A percentile compares a stretch with the other conserved stretches of the same genome.
Conservation (phyloP, 2,888 invertebrate genomes). For the Anticlea derivata region DNA sequence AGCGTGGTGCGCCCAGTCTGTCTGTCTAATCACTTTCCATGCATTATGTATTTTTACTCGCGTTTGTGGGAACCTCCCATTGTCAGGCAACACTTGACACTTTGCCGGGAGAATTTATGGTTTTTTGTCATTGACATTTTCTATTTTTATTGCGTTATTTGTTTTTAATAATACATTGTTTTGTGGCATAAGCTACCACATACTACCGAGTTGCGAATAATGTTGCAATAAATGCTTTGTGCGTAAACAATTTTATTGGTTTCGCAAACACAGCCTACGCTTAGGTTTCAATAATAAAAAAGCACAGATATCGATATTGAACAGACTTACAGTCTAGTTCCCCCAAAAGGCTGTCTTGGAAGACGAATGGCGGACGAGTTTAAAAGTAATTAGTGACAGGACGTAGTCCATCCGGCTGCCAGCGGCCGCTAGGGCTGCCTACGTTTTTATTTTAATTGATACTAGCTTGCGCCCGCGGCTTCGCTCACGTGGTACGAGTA, state of each 20-base stretch:
- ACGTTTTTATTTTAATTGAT: not conserved
- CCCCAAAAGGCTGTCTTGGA: conserved; percentile 5
- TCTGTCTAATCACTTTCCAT: conserved; percentile 48
- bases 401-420: conserved; percentile 15
- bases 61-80: conserved; percentile 48
- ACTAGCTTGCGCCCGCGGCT: no score
- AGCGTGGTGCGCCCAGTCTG: conserved; percentile 31
- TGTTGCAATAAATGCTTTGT: not conserved
- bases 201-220: not conserved
- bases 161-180: conserved; percentile 24
- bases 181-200: not conserved
- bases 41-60: conserved; percentile 41
- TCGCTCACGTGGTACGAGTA: no score
- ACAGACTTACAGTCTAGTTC: conserved; percentile 2
- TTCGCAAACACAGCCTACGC: no score
- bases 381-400: conserved; percentile 34
- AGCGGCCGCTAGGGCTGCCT: conserved; percentile 15
- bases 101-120: conserved; percentile 27
- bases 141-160: conserved; percentile 22
- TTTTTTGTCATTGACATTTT: conserved; percentile 31
- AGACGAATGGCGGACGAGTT: conserved; percentile 23
- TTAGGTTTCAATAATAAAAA: no score
- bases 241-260: no score
- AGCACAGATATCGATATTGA: not conserved
- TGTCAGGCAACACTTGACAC: conserved; percentile 41